Evolutionary conservation across 2,113 vertebrate species (phyloP).

Genomic region (Cryptoleucopteryx plumbea): DNA sequence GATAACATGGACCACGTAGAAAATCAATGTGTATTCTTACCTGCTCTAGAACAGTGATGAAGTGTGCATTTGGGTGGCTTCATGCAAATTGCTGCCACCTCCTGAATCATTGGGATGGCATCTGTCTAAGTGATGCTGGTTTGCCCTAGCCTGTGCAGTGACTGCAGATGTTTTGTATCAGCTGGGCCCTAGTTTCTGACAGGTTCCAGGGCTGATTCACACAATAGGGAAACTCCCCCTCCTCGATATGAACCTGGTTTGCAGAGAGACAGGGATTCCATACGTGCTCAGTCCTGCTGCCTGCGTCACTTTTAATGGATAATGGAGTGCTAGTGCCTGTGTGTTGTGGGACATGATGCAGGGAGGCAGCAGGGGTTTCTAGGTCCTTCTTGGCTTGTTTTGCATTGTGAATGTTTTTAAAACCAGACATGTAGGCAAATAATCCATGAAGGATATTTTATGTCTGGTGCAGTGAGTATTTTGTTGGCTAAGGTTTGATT

Average conservation of each 20-base stretch:
- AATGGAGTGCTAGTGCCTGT: neutral
- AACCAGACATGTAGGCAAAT: neutral
- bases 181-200: neutral
- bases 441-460: neutral
- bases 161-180: neutral
- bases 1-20: neutral
- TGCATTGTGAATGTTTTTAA: neutral
- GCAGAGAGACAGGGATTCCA: neutral
- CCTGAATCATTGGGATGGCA: neutral
- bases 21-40: neutral
- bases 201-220: neutral
- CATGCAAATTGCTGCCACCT: neutral
- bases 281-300: neutral
- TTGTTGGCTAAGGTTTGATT: neutral
- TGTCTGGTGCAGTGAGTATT: neutral
- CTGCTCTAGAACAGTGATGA: neutral
- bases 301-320: rapidly evolving
- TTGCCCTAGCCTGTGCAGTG: neutral
- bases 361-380: neutral
- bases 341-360: neutral
- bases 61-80: neutral
- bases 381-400: neutral
- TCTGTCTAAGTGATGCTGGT: neutral
- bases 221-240: neutral
- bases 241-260: neutral